phyloP scores from a whole-genome alignment of 2,113 vertebrate species.

The Pterocles orientalis region DNA sequence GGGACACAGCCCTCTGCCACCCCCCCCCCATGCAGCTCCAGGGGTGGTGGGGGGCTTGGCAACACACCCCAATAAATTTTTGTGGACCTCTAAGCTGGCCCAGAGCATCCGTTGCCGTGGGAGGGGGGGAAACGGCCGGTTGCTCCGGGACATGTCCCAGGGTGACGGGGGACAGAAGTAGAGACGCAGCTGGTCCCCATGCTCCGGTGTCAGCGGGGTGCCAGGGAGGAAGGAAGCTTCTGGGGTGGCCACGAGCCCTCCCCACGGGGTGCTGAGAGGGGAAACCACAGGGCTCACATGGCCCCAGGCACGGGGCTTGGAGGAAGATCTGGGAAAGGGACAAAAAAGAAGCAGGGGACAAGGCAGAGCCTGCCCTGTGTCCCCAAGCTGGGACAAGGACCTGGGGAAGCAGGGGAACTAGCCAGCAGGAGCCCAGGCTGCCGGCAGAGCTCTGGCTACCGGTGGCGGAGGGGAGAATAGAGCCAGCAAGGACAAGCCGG shows the following conservation, averaged over 20 bases:
- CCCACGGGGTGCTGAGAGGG: background rate
- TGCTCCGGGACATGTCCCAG: too few relatives aligned
- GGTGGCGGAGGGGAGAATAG: fast-evolving
- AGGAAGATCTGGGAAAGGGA: too few relatives aligned
- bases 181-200: background rate
- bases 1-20: too few relatives aligned
- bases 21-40: too few relatives aligned
- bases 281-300: background rate
- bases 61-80: background rate
- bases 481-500: background rate
- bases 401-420: fast-evolving
- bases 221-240: background rate
- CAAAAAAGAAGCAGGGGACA: fast-evolving
- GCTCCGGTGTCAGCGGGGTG: background rate
- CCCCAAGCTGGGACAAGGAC: too few relatives aligned
- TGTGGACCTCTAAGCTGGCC: background rate
- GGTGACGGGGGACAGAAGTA: fast-evolving
- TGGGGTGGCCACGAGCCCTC: background rate
- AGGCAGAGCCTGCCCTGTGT: too few relatives aligned
- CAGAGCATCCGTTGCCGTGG: fast-evolving
- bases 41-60: fast-evolving
- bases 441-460: background rate
- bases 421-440: background rate
- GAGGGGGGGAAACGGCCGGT: background rate
- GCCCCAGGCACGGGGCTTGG: background rate